Conservation (phyloP, 2,797 vertebrate genomes). For the Megalops cyprinoides region DNA sequence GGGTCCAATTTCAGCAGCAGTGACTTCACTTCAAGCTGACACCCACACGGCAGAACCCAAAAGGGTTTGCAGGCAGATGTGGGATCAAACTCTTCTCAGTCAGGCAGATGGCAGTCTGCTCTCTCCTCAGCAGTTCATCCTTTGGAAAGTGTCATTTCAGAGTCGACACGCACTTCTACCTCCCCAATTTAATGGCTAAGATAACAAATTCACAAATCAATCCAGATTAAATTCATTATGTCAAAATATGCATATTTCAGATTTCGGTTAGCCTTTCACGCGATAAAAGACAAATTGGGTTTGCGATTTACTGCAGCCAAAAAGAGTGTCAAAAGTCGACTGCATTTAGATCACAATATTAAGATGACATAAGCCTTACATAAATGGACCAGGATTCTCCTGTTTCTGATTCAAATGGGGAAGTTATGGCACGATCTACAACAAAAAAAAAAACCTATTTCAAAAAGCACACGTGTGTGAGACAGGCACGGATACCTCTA, state of each 20-base stretch:
- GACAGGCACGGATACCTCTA: not conserved
- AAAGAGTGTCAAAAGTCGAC: slow-evolving; percentile 13
- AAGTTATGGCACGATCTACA: not conserved
- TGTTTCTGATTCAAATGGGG: not conserved
- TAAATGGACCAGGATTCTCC: no score
- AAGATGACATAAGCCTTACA: no score
- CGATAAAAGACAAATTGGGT: not conserved
- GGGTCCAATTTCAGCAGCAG: slow-evolving; percentile 63
- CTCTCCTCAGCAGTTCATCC: slow-evolving; percentile 64
- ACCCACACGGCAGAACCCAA: slow-evolving; percentile 65
- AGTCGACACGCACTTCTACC: slow-evolving; percentile 44
- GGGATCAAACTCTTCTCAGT: slow-evolving; percentile 58
- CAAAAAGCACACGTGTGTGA: not conserved
- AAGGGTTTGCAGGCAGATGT: slow-evolving; percentile 64
- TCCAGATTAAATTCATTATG: slow-evolving; percentile 13
- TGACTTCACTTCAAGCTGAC: slow-evolving; percentile 67
- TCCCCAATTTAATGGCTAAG: slow-evolving; percentile 35
- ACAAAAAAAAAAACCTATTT: no score
- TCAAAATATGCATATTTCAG: not conserved
- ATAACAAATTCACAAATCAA: not conserved
- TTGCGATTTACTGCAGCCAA: not conserved
- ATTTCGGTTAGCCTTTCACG: not conserved
- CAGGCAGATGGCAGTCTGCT: slow-evolving; percentile 72
- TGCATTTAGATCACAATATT: slow-evolving; percentile 36
- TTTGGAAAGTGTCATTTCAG: slow-evolving; percentile 51